Conservation (phyloP, 2,888 invertebrate species). For the Xestia xanthographa region DNA sequence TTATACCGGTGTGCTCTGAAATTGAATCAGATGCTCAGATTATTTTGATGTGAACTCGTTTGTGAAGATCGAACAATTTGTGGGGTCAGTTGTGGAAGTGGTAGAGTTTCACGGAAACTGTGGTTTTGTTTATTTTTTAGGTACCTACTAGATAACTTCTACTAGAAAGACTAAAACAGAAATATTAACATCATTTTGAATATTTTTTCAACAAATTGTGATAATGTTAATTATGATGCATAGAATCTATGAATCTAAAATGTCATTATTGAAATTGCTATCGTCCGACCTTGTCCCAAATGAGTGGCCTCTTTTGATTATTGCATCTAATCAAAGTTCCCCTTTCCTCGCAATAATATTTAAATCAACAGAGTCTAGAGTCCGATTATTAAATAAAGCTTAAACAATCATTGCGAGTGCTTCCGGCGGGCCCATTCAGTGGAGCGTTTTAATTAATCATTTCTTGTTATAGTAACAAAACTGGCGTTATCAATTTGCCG, state of each 20-base stretch:
- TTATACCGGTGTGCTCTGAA: conserved; percentile 25
- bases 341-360: conserved; percentile 48
- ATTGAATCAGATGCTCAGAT: conserved; percentile 55
- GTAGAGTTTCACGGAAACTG: conserved; percentile 9
- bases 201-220: background rate
- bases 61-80: conserved; percentile 50
- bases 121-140: background rate
- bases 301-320: conserved; percentile 27
- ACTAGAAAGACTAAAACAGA: background rate
- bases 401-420: conserved; percentile 56
- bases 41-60: conserved; percentile 57
- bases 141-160: background rate
- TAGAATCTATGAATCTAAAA: background rate
- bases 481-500: conserved; percentile 60
- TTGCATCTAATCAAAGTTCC: conserved; percentile 51
- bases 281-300: conserved; percentile 24
- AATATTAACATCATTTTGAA: background rate
- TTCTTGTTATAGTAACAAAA: conserved; percentile 61
- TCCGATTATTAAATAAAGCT: conserved; percentile 60
- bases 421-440: conserved; percentile 44
- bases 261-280: conserved; percentile 22
- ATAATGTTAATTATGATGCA: no score
- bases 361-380: conserved; percentile 46
- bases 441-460: conserved; percentile 60
- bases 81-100: conserved; percentile 41